Percentiles rank a stretch among this genome's conserved stretches.
Evolutionary conservation across 2,113 vertebrate genomes (phyloP).

Genomic region (Myanophis thanlyinensis): DNA sequence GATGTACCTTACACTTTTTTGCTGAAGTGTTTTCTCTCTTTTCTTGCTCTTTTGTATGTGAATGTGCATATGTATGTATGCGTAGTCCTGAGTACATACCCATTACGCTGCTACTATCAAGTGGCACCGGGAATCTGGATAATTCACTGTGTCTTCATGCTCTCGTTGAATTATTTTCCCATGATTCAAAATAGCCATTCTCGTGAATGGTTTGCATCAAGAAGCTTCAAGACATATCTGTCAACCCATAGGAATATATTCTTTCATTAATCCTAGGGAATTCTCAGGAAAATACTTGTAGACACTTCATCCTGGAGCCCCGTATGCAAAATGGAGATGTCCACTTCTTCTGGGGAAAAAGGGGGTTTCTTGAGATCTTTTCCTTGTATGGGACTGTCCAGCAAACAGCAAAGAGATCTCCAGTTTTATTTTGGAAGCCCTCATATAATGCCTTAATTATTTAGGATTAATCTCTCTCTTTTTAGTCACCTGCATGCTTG

Average conservation of each 20-base stretch:
- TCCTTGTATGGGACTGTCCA: neutral
- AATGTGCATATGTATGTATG: conserved; percentile 40
- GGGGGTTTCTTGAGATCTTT: neutral
- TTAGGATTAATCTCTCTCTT: neutral
- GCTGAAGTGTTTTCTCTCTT: conserved; percentile 52
- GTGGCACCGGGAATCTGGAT: conserved; percentile 49
- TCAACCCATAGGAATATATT: conserved; percentile 18
- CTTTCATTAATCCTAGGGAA: neutral
- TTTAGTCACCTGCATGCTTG: neutral
- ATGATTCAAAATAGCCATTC: conserved; percentile 42
- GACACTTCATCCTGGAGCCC: neutral
- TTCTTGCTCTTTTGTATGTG: conserved; percentile 1
- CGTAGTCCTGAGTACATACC: neutral
- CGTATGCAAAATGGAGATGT: neutral
- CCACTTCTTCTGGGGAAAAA: neutral
- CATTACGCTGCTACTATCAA: neutral
- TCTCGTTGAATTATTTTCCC: conserved; percentile 44
- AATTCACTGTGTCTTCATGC: conserved; percentile 35
- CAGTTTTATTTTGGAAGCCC: conserved; percentile 20
- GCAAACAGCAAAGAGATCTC: neutral
- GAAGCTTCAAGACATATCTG: conserved; percentile 19
- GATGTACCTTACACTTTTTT: conserved; percentile 68
- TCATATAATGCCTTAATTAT: neutral
- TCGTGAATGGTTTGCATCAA: conserved; percentile 25
- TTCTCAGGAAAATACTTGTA: conserved; percentile 8